Percentiles rank a stretch among this genome's conserved stretches.
phyloP scores from a whole-genome alignment of 2,888 invertebrate species.

The Heliconius ismenius region DNA sequence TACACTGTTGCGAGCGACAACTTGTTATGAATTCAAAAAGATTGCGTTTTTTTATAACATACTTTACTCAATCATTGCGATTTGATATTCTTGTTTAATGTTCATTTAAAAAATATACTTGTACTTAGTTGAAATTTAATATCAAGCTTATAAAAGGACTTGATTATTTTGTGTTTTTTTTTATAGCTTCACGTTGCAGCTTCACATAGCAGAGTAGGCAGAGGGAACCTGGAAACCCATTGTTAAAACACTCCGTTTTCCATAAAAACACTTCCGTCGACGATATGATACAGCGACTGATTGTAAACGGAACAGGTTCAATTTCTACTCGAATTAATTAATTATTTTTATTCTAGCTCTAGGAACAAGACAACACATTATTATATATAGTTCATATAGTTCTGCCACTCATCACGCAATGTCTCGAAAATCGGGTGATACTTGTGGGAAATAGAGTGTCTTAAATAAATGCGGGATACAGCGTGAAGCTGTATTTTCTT shows the following conservation, averaged over 20 bases:
- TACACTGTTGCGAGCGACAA: too few relatives aligned
- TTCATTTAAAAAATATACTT: neutral
- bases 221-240: too few relatives aligned
- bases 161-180: neutral
- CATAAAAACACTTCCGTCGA: too few relatives aligned
- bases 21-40: neutral
- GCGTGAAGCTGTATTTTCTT: neutral
- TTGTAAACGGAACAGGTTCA: neutral
- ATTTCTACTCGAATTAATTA: too few relatives aligned
- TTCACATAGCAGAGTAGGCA: neutral
- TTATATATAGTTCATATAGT: too few relatives aligned
- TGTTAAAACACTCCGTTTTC: too few relatives aligned
- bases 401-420: neutral
- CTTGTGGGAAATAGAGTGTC: neutral
- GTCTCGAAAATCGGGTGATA: neutral
- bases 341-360: neutral
- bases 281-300: too few relatives aligned
- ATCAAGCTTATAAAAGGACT: neutral
- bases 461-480: neutral
- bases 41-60: neutral
- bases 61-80: neutral
- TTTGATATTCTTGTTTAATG: slow-evolving; percentile 5
- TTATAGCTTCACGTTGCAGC: neutral
- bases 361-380: too few relatives aligned
- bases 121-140: neutral